Evolutionary conservation across 2,797 vertebrate species (phyloP).

Genomic region (Parauchenoglanis ngamensis): DNA sequence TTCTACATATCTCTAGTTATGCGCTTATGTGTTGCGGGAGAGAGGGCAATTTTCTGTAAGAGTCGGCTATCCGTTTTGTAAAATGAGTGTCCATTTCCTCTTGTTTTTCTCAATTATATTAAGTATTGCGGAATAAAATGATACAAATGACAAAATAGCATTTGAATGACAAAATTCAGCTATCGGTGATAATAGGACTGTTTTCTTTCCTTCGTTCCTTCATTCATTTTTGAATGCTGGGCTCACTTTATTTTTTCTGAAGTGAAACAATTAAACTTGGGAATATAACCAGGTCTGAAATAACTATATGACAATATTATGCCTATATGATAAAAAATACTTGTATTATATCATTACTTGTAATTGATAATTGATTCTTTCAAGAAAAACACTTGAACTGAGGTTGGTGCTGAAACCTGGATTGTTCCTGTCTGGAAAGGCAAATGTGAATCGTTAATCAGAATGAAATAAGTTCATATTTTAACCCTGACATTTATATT

Average conservation of each 20-base stretch:
- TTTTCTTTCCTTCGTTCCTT: not conserved
- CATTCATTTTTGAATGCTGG: not conserved
- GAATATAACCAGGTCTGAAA: not conserved
- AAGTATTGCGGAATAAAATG: not conserved
- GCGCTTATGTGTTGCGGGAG: not conserved
- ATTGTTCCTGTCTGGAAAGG: slow-evolving; percentile 47
- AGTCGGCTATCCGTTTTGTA: not conserved
- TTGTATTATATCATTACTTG: not conserved
- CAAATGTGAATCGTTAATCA: slow-evolving; percentile 55
- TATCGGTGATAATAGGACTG: not conserved
- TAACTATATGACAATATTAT: not conserved
- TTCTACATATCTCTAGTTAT: not conserved
- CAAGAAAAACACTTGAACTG: not conserved
- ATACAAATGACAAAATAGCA: not conserved
- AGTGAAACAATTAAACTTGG: not conserved
- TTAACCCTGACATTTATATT: slow-evolving; percentile 55
- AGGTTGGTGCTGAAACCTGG: slow-evolving; percentile 6
- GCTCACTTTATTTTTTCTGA: not conserved
- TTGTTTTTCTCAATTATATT: not conserved
- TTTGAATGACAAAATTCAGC: not conserved
- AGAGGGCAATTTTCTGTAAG: not conserved
- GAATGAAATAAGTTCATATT: slow-evolving; percentile 58
- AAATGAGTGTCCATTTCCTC: not conserved
- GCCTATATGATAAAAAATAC: not conserved
- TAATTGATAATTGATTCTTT: not conserved